Conservation (phyloP, 2,888 invertebrate species). For the Pristionchus exspectatus region DNA sequence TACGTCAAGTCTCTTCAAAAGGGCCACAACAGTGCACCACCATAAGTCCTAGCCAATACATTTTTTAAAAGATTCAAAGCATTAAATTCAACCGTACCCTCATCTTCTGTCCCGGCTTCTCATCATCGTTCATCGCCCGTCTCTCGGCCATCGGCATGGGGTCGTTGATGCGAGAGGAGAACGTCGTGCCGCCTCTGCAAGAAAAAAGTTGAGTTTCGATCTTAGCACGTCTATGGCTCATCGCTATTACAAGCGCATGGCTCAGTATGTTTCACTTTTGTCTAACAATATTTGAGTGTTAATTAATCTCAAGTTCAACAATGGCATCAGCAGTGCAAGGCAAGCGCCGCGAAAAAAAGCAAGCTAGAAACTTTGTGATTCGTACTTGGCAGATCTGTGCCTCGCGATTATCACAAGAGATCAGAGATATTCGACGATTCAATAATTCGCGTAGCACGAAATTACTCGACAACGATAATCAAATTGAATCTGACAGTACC, state of each 20-base stretch:
- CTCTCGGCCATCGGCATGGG: constrained; percentile 48
- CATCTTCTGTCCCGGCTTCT: constrained; percentile 50
- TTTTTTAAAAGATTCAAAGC: not conserved
- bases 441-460: no score
- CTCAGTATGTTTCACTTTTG: no score
- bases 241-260: no score
- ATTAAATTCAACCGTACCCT: constrained; percentile 17
- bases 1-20: no score
- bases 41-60: not conserved
- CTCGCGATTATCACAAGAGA: not conserved
- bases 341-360: not conserved
- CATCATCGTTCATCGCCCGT: constrained; percentile 5
- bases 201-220: not conserved
- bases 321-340: no score
- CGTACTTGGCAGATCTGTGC: not conserved
- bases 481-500: no score
- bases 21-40: no score
- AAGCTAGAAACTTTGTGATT: not conserved
- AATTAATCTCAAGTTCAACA: no score
- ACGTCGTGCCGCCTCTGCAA: constrained; percentile 3
- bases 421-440: no score
- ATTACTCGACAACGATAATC: no score
- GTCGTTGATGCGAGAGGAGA: constrained; percentile 40
- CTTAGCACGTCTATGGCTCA: no score
- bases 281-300: no score